These are phyloP conservation scores for Anguilla pacifica DNA, from an alignment of 2,797 vertebrate species.

Conservation along the genomic window DNA sequence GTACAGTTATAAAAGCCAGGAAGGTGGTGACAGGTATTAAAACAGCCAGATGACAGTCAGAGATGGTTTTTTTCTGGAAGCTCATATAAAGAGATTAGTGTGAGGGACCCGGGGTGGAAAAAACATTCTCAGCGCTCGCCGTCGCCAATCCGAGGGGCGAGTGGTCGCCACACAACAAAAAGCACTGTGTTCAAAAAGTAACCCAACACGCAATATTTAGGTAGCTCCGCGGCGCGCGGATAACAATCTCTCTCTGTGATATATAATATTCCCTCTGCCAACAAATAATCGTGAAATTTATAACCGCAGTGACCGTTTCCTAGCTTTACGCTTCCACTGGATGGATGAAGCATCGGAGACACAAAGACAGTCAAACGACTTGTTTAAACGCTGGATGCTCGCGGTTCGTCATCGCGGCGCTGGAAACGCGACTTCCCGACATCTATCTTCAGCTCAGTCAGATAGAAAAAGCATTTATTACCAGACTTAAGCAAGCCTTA, in stretches of 20 bases:
- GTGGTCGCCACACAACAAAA: slow-evolving; percentile 42
- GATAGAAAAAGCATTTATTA: slow-evolving; percentile 34
- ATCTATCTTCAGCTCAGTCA: slow-evolving; percentile 20
- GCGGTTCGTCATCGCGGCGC: slow-evolving; percentile 57
- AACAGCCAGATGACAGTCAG: slow-evolving; percentile 70
- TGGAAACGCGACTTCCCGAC: slow-evolving; percentile 46
- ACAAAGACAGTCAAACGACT: slow-evolving; percentile 51
- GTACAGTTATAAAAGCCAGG: slow-evolving; percentile 76
- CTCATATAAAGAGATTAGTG: slow-evolving; percentile 80
- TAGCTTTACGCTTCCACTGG: slow-evolving; percentile 62
- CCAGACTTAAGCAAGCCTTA: slow-evolving; percentile 24
- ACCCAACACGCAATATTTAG: slow-evolving; percentile 51
- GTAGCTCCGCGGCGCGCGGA: slow-evolving; percentile 45
- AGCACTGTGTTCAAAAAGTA: slow-evolving; percentile 52
- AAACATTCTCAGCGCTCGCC: slow-evolving; percentile 39
- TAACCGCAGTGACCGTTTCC: slow-evolving; percentile 37
- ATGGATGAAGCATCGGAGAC: slow-evolving; percentile 50
- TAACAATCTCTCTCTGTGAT: slow-evolving; percentile 39
- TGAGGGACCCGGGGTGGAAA: slow-evolving; percentile 47
- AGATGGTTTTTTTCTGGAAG: slow-evolving; percentile 75
- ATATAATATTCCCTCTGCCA: slow-evolving; percentile 45
- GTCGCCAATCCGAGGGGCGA: slow-evolving; percentile 31
- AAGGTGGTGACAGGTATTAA: slow-evolving; percentile 82
- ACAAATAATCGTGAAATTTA: slow-evolving; percentile 57
- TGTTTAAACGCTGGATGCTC: slow-evolving; percentile 55